Percentiles rank a stretch among this genome's conserved stretches.
phyloP scores from a whole-genome alignment of 2,797 vertebrate genomes.

The Typhlichthys subterraneus region DNA sequence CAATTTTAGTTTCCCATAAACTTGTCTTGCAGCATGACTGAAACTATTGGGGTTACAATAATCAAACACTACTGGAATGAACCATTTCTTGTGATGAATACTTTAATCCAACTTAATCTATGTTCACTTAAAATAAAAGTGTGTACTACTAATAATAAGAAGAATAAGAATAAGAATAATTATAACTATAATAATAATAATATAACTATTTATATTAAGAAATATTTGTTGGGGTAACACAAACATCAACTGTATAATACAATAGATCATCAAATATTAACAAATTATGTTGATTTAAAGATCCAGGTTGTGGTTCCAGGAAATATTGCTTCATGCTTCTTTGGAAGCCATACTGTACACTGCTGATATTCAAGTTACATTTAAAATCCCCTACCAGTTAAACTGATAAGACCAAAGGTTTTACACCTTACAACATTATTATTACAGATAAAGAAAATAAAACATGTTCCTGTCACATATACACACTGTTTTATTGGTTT shows the following conservation, averaged over 20 bases:
- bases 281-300: neutral
- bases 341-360: constrained; percentile 40
- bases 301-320: constrained; percentile 35
- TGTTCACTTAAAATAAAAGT: too few relatives aligned
- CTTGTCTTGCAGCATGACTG: constrained; percentile 27
- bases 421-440: neutral
- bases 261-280: neutral
- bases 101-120: too few relatives aligned
- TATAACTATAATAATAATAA: too few relatives aligned
- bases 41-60: constrained; percentile 9
- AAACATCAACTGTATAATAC: neutral
- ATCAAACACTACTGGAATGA: constrained; percentile 14
- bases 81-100: neutral
- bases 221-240: too few relatives aligned
- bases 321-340: constrained; percentile 41
- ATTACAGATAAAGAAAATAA: neutral
- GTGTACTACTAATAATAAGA: too few relatives aligned
- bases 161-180: too few relatives aligned
- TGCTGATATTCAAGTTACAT: constrained; percentile 49
- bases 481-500: neutral
- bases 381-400: constrained; percentile 46
- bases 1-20: constrained; percentile 61
- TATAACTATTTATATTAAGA: too few relatives aligned
- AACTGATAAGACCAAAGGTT: constrained; percentile 33
- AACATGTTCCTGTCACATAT: neutral